phyloP scores from a whole-genome alignment of 2,797 vertebrate species.

The Malurus leucopterus region DNA sequence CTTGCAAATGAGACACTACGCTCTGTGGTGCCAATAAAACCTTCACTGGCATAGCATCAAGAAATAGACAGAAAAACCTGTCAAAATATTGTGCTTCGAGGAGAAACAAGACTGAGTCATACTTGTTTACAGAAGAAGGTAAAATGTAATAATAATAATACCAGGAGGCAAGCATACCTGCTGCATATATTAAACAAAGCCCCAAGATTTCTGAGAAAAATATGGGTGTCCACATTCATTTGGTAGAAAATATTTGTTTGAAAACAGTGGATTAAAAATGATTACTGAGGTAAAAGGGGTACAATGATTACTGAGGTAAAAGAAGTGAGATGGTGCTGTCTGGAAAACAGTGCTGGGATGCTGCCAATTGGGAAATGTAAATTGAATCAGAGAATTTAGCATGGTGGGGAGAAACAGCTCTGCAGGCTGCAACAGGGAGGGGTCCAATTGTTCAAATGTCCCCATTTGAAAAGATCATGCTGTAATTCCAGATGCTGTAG shows the following conservation, averaged over 20 bases:
- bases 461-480: neutral
- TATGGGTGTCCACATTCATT: neutral
- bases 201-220: neutral
- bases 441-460: no score
- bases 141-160: neutral
- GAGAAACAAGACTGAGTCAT: neutral
- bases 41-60: neutral
- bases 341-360: neutral
- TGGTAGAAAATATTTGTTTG: neutral
- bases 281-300: neutral
- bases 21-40: neutral
- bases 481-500: neutral
- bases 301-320: neutral
- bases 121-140: neutral
- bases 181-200: neutral
- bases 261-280: neutral
- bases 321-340: rapidly evolving
- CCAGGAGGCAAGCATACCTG: neutral
- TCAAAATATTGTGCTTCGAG: neutral
- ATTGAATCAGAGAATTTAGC: neutral
- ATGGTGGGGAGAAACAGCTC: neutral
- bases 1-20: neutral
- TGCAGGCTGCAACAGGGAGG: neutral
- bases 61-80: neutral
- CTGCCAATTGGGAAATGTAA: neutral